Base-by-base conservation (phyloP, 2,888 invertebrate genomes). In the Drosophila phalerata region DNA sequence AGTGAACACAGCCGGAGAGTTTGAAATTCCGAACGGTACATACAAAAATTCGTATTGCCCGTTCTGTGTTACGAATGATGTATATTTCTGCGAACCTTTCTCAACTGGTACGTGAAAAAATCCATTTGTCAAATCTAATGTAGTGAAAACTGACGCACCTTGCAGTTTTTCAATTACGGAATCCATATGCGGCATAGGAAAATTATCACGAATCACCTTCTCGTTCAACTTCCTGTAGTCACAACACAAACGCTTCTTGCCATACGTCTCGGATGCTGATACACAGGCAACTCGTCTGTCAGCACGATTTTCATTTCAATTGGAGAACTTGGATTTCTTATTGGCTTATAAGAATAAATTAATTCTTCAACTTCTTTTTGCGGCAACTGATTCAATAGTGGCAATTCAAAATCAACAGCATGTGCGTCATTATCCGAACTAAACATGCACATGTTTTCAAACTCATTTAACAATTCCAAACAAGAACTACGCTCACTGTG, bases 151-250 rank as follows among this genome's bases (percentile, higher is more conserved):
- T 11, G 10, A 5, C 5, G 42, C 42, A 42, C 42, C 42, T 42
- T 40, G 42, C 19, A 42, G 10, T 19, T 42, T 42, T 11, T 42
- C 42, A 42, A 42, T 10, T 4, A 42, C 42, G 0, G 11, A 37
- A 15, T 10, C 11, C 17, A 40, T 57, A 1, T 58, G 34, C 3
- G 38, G 28, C n/a, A 58, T 58, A 17, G 30, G 32, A 15, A 65
- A 45, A 13, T 38, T 65, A 32, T 58, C 58, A n/a, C 57, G 28
- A 62, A 10, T 62, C 61, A n/a, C n/a, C n/a, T n/a, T n/a, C n/a
- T n/a, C n/a, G n/a, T n/a, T n/a, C n/a, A n/a, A n/a, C n/a, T n/a
- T n/a, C n/a, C n/a, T n/a, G n/a, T n/a, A n/a, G n/a, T n/a, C n/a
- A 13, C 61, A 62, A 37, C 45, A 53, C 4, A 62, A 38, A 6